Percentiles rank a stretch among this genome's conserved stretches.
phyloP scores from a whole-genome alignment of 53 echinoderm and acorn worm genomes.

The Actinopyga echinites region DNA sequence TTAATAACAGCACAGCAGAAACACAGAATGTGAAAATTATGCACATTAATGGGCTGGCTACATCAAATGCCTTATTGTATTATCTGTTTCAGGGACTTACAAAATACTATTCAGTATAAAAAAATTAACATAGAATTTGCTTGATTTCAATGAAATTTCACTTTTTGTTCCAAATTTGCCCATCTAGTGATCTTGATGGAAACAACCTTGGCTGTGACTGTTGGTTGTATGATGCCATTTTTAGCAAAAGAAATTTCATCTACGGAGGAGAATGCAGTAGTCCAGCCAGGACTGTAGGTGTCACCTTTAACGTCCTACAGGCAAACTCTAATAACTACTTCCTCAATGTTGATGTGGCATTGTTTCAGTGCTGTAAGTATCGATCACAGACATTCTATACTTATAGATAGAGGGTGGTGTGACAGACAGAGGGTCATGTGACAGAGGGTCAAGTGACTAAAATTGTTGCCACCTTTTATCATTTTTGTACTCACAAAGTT shows the following conservation, averaged over 20 bases:
- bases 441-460: no score
- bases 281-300: conserved; percentile 58
- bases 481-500: no score
- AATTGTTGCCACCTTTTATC: no score
- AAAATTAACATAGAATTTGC: conserved; percentile 5
- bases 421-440: no score
- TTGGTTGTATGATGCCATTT: conserved; percentile 65
- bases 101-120: no score
- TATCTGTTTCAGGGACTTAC: no score
- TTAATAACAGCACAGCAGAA: no score
- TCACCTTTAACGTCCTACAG: conserved; percentile 37
- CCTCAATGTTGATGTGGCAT: conserved; percentile 3
- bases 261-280: conserved; percentile 66
- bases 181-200: conserved; percentile 55
- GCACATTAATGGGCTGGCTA: no score
- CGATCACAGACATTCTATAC: not conserved
- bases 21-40: no score
- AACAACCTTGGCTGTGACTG: conserved; percentile 81
- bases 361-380: conserved; percentile 77
- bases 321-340: conserved; percentile 44
- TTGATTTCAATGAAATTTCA: conserved; percentile 30
- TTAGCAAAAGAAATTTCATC: conserved; percentile 31
- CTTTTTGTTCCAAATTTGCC: not conserved
- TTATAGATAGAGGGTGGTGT: not conserved
- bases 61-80: no score